These are phyloP conservation scores for Callithrix jacchus DNA, from an alignment of 2,113 vertebrate genomes.

Conservation along the genomic window DNA sequence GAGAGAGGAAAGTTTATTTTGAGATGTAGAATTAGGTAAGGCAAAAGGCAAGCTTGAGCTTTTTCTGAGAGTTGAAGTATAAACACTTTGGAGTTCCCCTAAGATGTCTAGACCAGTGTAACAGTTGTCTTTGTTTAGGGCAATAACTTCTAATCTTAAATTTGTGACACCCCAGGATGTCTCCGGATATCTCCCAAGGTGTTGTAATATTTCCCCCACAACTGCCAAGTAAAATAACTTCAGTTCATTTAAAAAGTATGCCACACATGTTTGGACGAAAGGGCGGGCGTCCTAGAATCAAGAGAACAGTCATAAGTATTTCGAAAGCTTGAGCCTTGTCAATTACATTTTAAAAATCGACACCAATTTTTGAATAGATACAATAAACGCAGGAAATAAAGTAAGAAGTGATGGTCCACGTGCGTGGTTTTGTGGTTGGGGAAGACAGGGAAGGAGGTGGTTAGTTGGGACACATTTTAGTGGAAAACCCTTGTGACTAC, in stretches of 20 bases:
- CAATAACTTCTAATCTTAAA: slow-evolving; percentile 42
- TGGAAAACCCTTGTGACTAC: not conserved
- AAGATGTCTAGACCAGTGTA: slow-evolving; percentile 1
- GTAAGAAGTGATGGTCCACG: not conserved
- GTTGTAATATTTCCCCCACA: slow-evolving; percentile 46
- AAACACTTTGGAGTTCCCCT: slow-evolving; percentile 45
- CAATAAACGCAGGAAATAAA: slow-evolving; percentile 37
- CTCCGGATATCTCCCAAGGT: slow-evolving; percentile 33
- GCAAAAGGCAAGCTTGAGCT: slow-evolving; percentile 32
- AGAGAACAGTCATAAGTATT: not conserved
- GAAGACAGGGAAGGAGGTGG: not conserved
- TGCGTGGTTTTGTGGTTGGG: not conserved
- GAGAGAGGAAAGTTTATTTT: slow-evolving; percentile 13
- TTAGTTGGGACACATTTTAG: not conserved
- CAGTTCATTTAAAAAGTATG: slow-evolving; percentile 44
- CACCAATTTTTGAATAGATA: not conserved
- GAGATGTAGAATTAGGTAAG: not conserved
- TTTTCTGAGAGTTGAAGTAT: slow-evolving; percentile 1
- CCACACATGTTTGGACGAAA: not conserved
- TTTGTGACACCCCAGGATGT: slow-evolving; percentile 53
- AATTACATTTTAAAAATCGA: slow-evolving; percentile 20
- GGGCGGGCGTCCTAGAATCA: not conserved
- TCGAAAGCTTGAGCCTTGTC: slow-evolving; percentile 15
- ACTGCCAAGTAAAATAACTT: slow-evolving; percentile 62
- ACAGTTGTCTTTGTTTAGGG: slow-evolving; percentile 39